These are phyloP conservation scores for Eidolon helvum DNA, from an alignment of 2,113 vertebrate genomes.

Conservation along the genomic window DNA sequence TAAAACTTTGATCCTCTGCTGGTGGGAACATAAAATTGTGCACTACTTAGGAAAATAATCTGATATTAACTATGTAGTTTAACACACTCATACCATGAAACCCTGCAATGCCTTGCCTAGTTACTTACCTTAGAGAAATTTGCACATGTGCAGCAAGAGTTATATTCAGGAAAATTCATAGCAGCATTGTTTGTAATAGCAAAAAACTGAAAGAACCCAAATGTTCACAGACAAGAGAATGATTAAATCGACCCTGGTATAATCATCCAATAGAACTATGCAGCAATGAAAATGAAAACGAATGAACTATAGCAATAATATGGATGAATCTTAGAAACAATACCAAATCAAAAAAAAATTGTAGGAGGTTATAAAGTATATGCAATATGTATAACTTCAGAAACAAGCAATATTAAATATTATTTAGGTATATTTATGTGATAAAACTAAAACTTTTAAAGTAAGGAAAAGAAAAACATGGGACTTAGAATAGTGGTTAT, in stretches of 20 bases:
- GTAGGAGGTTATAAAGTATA: not conserved
- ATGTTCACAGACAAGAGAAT: not conserved
- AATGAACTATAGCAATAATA: not conserved
- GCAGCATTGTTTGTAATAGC: not conserved
- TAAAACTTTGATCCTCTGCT: not conserved
- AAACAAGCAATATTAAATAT: not conserved
- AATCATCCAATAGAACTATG: not conserved
- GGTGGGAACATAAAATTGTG: not conserved
- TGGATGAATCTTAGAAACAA: not conserved
- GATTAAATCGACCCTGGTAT: not conserved
- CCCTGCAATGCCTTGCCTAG: not conserved
- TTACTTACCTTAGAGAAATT: not conserved
- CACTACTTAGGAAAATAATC: not conserved
- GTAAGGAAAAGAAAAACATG: not conserved
- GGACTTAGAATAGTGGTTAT: not conserved
- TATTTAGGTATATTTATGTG: not conserved
- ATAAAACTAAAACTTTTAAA: not conserved
- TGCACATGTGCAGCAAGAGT: not conserved
- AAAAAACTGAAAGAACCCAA: not conserved
- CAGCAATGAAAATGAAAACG: not conserved
- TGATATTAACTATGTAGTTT: not conserved
- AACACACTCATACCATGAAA: not conserved
- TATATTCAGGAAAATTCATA: not conserved
- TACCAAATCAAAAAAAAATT: not conserved
- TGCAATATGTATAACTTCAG: not conserved